Evolutionary conservation across 2,888 invertebrate species (phyloP), one percentile per base, ranked within the genome.

Genomic region (Phaonia tiefii): DNA sequence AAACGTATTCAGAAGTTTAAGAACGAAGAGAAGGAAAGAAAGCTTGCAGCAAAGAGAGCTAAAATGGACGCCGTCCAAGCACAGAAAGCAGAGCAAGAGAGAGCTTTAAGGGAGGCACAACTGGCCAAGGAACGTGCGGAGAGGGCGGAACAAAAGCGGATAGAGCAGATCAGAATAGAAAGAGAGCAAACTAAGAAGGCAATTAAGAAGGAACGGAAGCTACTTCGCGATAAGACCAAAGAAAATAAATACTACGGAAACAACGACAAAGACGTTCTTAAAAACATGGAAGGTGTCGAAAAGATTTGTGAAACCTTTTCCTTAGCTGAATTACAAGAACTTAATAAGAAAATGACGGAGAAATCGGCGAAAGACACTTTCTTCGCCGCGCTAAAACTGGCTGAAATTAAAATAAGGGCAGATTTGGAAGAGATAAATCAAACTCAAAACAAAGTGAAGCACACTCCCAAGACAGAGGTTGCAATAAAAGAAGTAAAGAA

Each of bases 1-100:
- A 99, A 99, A 0, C 93, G 99, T 85, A 97, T 99, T 87, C 94
- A 93, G 75, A 94, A 94, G 85, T 98, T 98, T 91, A 98, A 97
- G 87, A 97, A 97, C 86, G 97, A 98, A 74, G 98, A 99, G 84
- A 97, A 96, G 87, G 96, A 98, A 85, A 94, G 93, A 84, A 98
- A 98, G 90, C 91, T 96, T 66, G 98, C 97, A 3, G 95, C 95
- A 1, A 99, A 98, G 89, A 92, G 95, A 84, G 98, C 98, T 0
- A 96, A 95, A 91, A 95, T 95, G 93, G 94, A 96, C 90, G 96
- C 95, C 17, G 95, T 94, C 0, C 95, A 95, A 90, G 96, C 95
- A 0, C 95, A 95, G 88, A 95, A 94, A 87, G 96, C 96, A 67
- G 97, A 97, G 90, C 95, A 96, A 86, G 96, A 97, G 85, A 92